phyloP scores from a whole-genome alignment of 2,888 invertebrate genomes.

The Lymantria dispar region DNA sequence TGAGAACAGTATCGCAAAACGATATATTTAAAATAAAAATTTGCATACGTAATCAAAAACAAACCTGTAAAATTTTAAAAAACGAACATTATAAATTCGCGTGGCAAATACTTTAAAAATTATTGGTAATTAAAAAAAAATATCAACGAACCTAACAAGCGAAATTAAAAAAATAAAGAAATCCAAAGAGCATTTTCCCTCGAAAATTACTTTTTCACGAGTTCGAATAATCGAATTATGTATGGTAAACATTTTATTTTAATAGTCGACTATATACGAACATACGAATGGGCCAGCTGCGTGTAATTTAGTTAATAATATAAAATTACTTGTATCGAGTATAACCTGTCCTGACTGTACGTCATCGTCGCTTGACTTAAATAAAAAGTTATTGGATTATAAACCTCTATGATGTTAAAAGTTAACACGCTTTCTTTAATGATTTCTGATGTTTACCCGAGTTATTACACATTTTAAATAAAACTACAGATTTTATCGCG shows the following conservation, averaged over 20 bases:
- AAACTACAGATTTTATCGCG: no score
- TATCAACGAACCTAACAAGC: constrained; percentile 18
- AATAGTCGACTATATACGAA: constrained; percentile 51
- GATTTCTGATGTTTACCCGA: no score
- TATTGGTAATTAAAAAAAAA: constrained; percentile 31
- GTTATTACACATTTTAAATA: no score
- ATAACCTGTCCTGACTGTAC: constrained; percentile 48
- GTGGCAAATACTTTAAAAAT: constrained; percentile 10
- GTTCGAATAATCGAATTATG: constrained; percentile 71
- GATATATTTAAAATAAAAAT: constrained; percentile 14
- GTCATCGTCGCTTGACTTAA: constrained; percentile 23
- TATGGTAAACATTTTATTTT: constrained; percentile 70
- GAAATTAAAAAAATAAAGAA: constrained; percentile 15
- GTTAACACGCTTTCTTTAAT: constrained; percentile 19
- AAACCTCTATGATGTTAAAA: constrained; percentile 11
- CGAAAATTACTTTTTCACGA: constrained; percentile 34
- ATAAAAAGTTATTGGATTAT: constrained; percentile 21
- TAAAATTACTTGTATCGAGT: constrained; percentile 61
- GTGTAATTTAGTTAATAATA: constrained; percentile 71
- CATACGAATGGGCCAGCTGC: constrained; percentile 50
- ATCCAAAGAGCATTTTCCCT: constrained; percentile 19
- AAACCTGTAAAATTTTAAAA: constrained; percentile 22
- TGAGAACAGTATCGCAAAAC: constrained; percentile 2
- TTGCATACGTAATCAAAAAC: constrained; percentile 21
- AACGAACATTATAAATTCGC: constrained; percentile 16